Base-by-base conservation (phyloP, 1,140 invertebrate genomes). In the Steinernema khuongi region DNA sequence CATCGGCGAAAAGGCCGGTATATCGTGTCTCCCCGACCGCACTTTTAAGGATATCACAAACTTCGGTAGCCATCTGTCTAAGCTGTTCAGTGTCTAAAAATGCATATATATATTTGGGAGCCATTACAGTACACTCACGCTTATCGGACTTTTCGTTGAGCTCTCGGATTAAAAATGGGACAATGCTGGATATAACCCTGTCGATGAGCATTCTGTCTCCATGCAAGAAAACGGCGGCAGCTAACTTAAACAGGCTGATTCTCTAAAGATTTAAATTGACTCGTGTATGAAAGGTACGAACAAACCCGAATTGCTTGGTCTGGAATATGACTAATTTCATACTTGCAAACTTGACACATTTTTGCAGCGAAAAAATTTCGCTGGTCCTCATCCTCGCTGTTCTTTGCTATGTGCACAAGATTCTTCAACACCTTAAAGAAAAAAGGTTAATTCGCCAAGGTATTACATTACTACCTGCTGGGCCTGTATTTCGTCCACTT, bases 41-140 rank as follows among this genome's bases (percentile, higher is more conserved):
- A 11, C 43, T 43, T 31, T 76, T 75, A 1, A 77, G 33, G 1
- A 77, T 26, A 4, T 77, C 75, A 17, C 74, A 68, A 22, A 77
- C 74, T 73, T 77, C 76, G 11, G 32, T 41, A n/a, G 76, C 70
- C 74, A 77, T 11, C n/a, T 71, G 44, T 18, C 32, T 69, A 22
- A 77, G 28, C 33, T 77, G 74, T 41, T 77, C 76, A 32, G 76
- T 31, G 26, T 66, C 76, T 77, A 67, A 68, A 30, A 73, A 72
- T 0, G 1, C 19, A 31, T 31, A 31, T 44, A 2, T 67, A 31
- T 29, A n/a, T 26, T 30, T 36, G 44, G 67, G n/a, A 18, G n/a
- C 71, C 28, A 26, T 17, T 18, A 74, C 74, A 41, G 18, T 17
- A 29, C 0, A 74, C 71, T 73, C 31, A 73, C 74, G 14, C 11